These are phyloP conservation scores for Formica aserva DNA, from an alignment of 2,888 invertebrate species.

Conservation along the genomic window DNA sequence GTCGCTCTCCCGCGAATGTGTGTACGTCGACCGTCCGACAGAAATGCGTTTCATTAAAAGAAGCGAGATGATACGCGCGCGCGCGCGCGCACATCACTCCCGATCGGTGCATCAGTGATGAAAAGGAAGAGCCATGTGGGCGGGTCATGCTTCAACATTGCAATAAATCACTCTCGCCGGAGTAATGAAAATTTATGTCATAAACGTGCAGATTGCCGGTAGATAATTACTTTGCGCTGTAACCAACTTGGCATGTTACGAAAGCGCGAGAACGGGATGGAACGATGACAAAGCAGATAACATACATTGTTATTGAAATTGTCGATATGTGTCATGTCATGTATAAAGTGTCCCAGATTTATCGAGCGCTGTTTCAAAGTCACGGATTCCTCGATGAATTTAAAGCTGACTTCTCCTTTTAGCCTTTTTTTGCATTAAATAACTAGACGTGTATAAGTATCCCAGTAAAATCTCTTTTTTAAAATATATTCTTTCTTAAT, in stretches of 20 bases:
- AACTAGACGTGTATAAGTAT: slow-evolving; percentile 67
- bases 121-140: slow-evolving; percentile 42
- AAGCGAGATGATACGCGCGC: slow-evolving; percentile 41
- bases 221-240: slow-evolving; percentile 40
- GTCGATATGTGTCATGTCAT: slow-evolving; percentile 9
- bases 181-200: slow-evolving; percentile 53
- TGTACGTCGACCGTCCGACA: slow-evolving; percentile 40
- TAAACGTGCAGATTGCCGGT: slow-evolving; percentile 43
- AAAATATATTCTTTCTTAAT: slow-evolving; percentile 47
- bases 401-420: slow-evolving; percentile 62
- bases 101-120: slow-evolving; percentile 22
- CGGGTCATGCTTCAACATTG: slow-evolving; percentile 55
- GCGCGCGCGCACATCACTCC: slow-evolving; percentile 31
- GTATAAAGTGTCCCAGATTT: background rate
- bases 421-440: slow-evolving; percentile 80
- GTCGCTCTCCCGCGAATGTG: slow-evolving; percentile 13
- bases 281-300: slow-evolving; percentile 40
- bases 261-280: slow-evolving; percentile 34
- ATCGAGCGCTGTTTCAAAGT: background rate
- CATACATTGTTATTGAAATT: slow-evolving; percentile 27
- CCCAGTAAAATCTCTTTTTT: slow-evolving; percentile 36
- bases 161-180: slow-evolving; percentile 45
- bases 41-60: slow-evolving; percentile 63
- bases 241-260: slow-evolving; percentile 30
- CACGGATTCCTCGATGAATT: background rate